These are phyloP conservation scores for Eupithecia subumbrata DNA, from an alignment of 2,888 invertebrate genomes.

Conservation along the genomic window DNA sequence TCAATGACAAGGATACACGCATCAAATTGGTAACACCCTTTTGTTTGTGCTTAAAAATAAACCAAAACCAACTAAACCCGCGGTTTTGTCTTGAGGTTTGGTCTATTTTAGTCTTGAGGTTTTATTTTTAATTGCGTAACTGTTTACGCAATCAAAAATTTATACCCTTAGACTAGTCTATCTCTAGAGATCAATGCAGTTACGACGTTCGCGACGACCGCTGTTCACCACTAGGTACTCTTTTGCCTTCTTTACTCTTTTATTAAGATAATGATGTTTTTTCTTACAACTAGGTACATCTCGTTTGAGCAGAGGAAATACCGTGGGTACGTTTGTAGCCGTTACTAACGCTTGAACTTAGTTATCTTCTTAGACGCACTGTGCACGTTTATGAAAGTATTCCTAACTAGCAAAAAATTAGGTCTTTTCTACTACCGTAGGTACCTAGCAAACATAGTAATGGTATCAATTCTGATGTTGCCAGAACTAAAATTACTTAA, in stretches of 20 bases:
- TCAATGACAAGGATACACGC: not conserved
- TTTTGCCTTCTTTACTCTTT: not conserved
- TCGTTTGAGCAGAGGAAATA: conserved; percentile 32
- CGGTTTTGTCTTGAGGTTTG: no score
- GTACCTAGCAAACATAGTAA: not conserved
- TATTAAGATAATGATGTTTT: conserved; percentile 7
- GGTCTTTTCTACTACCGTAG: not conserved
- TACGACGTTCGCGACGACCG: no score
- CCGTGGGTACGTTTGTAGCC: conserved; percentile 26
- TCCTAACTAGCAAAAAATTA: not conserved
- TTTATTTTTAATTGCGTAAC: no score
- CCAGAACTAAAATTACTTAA: no score
- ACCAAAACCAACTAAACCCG: no score
- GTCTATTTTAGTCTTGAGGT: no score
- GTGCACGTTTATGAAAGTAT: not conserved
- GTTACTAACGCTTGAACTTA: not conserved
- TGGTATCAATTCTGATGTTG: no score
- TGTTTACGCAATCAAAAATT: no score
- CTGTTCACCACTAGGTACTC: no score
- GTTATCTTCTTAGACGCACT: conserved; percentile 19
- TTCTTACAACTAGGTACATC: conserved; percentile 33
- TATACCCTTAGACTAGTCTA: no score
- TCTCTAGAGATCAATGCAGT: no score
- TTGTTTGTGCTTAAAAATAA: not conserved
- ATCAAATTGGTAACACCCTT: not conserved